A percentile compares a stretch with the other conserved stretches of the same genome.
Evolutionary conservation across 2,888 invertebrate species (phyloP).

Genomic region (Theretra japonica): DNA sequence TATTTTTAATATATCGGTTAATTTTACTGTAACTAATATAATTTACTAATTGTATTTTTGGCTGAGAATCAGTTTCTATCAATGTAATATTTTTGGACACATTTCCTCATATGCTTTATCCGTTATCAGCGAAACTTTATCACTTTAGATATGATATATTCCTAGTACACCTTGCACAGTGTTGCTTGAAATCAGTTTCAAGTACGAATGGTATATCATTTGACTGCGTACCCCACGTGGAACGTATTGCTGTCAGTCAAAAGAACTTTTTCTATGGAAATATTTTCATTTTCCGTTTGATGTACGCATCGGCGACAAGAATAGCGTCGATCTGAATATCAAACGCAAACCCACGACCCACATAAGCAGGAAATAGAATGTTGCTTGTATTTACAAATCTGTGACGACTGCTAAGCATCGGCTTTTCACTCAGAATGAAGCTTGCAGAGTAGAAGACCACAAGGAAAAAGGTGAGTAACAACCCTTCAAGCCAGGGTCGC

Average conservation of each 20-base stretch:
- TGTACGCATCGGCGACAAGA: background rate
- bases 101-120: no score
- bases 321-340: background rate
- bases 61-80: no score
- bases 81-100: no score
- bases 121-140: no score
- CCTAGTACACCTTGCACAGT: no score
- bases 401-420: background rate
- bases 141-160: no score
- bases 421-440: background rate
- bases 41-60: no score
- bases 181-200: background rate
- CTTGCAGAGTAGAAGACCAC: background rate
- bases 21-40: no score
- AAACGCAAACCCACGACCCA: background rate
- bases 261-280: background rate
- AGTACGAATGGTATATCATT: background rate
- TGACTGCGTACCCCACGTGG: background rate
- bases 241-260: background rate
- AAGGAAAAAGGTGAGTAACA: no score
- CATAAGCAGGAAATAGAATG: background rate
- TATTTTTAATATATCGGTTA: no score
- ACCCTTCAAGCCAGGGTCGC: no score
- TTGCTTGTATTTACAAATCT: constrained; percentile 3
- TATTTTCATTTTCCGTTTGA: constrained; percentile 13